phyloP scores from a whole-genome alignment of 2,797 vertebrate genomes.

The Silurus aristotelis region DNA sequence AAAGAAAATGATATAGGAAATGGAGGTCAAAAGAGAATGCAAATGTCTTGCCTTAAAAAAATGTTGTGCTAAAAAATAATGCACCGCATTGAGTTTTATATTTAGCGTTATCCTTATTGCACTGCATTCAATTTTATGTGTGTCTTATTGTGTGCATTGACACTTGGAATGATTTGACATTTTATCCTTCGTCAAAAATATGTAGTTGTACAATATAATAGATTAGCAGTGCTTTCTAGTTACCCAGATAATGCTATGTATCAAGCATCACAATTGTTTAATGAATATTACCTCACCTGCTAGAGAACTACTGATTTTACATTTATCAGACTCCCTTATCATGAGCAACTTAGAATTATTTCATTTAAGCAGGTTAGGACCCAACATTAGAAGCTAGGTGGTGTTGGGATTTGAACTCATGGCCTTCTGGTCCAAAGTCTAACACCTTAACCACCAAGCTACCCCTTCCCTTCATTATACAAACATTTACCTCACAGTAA shows the following conservation, averaged over 20 bases:
- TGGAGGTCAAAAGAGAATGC: not conserved
- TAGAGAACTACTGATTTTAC: not conserved
- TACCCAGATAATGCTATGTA: not conserved
- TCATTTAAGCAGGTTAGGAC: too few relatives aligned
- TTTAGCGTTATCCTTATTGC: not conserved
- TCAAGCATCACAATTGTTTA: not conserved
- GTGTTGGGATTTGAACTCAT: too few relatives aligned
- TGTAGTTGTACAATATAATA: not conserved
- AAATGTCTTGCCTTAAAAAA: not conserved
- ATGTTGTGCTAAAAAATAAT: not conserved
- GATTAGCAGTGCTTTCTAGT: not conserved
- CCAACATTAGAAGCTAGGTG: too few relatives aligned
- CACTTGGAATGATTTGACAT: not conserved
- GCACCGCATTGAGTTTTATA: not conserved
- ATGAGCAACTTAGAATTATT: too few relatives aligned
- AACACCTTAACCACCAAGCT: too few relatives aligned
- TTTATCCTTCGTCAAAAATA: not conserved
- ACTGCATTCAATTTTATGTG: not conserved
- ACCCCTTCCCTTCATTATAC: too few relatives aligned
- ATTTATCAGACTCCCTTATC: too few relatives aligned
- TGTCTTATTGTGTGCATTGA: not conserved
- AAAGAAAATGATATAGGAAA: conserved; percentile 35
- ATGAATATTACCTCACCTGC: not conserved
- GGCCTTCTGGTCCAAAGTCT: too few relatives aligned
- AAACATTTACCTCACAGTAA: not conserved